Conservation (phyloP, 2,888 invertebrate species). For the Melieria crassipennis region DNA sequence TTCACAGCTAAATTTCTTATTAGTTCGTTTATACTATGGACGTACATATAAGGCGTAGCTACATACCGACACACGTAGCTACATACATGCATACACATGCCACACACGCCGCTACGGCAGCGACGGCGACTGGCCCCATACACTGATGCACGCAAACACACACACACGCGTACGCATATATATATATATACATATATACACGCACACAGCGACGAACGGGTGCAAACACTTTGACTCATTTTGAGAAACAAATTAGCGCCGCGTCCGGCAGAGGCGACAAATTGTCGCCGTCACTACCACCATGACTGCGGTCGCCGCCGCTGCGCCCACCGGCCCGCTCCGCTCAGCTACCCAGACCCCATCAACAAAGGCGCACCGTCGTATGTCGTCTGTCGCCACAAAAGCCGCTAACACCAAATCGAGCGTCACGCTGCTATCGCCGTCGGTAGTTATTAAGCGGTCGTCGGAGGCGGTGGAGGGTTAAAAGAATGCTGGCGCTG, state of each 20-base stretch:
- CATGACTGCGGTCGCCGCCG: not conserved
- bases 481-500: no score
- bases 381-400: no score
- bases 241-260: conserved; percentile 25
- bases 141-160: not conserved
- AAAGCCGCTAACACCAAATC: no score
- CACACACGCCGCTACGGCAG: no score
- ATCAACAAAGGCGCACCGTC: not conserved
- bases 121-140: no score
- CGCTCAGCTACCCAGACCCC: not conserved
- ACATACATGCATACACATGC: no score
- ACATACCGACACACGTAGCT: no score
- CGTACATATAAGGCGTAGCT: conserved; percentile 3
- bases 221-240: conserved; percentile 12
- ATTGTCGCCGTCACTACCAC: conserved; percentile 17
- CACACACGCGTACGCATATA: conserved; percentile 12
- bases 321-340: not conserved
- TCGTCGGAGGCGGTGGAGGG: no score
- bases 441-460: no score
- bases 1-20: not conserved
- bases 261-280: conserved; percentile 28
- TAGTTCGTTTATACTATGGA: not conserved
- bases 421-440: no score
- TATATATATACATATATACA: conserved; percentile 3
- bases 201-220: not conserved